phyloP scores from a whole-genome alignment of 2,113 vertebrate genomes.

The Rutilus rutilus region DNA sequence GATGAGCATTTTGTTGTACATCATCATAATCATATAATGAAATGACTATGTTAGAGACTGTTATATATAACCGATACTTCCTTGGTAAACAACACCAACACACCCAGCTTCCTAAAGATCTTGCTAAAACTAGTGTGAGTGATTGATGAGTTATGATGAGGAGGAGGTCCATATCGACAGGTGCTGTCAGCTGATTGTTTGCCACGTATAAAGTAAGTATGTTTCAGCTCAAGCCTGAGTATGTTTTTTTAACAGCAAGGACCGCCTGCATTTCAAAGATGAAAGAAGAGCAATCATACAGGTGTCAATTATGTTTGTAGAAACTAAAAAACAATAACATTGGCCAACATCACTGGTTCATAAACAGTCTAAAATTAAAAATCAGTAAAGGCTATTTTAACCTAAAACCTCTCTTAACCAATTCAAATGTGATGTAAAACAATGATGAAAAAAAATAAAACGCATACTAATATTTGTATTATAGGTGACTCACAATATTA shows the following conservation, averaged over 20 bases:
- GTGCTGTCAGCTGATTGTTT: not conserved
- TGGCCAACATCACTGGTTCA: not conserved
- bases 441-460: too few relatives aligned
- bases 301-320: not conserved
- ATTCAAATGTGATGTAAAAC: too few relatives aligned
- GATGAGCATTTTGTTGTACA: not conserved
- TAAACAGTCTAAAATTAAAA: not conserved
- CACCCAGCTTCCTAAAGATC: not conserved
- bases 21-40: not conserved
- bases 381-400: too few relatives aligned
- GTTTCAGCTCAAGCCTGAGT: not conserved
- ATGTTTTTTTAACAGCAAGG: not conserved
- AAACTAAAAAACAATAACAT: not conserved
- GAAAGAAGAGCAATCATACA: not conserved
- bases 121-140: not conserved
- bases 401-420: too few relatives aligned
- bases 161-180: not conserved
- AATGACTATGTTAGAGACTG: not conserved
- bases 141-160: not conserved
- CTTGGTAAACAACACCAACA: not conserved
- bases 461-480: too few relatives aligned
- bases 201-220: not conserved
- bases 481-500: too few relatives aligned
- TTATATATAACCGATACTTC: not conserved
- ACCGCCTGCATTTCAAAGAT: not conserved